These are phyloP conservation scores for Carassius carassius DNA, from an alignment of 2,113 vertebrate species.

Conservation along the genomic window DNA sequence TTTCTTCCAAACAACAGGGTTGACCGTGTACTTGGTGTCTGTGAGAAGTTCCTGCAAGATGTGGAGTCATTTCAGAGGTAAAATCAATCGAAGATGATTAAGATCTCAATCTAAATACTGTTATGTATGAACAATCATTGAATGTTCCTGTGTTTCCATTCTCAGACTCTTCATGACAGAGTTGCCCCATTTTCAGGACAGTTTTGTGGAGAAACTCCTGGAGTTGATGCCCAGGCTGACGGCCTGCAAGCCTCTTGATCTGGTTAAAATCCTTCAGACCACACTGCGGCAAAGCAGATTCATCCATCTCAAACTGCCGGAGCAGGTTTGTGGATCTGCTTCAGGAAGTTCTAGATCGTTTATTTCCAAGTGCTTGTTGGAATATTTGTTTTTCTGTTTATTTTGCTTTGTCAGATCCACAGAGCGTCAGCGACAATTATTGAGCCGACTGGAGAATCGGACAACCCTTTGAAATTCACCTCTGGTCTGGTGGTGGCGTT, in stretches of 20 bases:
- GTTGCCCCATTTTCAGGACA: conserved; percentile 89
- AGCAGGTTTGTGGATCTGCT: conserved; percentile 76
- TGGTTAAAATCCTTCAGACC: conserved; percentile 92
- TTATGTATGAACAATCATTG: background rate
- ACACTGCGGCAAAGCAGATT: conserved; percentile 88
- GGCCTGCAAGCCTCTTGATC: conserved; percentile 86
- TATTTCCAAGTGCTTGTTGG: background rate
- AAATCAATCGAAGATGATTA: background rate
- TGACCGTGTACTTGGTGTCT: conserved; percentile 85
- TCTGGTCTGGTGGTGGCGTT: conserved; percentile 91
- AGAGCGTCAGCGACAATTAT: conserved; percentile 89
- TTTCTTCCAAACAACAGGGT: conserved; percentile 70
- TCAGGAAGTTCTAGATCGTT: background rate
- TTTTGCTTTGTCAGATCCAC: conserved; percentile 79
- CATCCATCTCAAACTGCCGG: conserved; percentile 86
- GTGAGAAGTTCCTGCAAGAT: conserved; percentile 93
- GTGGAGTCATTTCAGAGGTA: conserved; percentile 95
- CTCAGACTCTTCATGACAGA: conserved; percentile 87
- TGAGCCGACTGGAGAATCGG: conserved; percentile 93
- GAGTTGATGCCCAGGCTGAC: conserved; percentile 92
- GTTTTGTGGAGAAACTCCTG: conserved; percentile 91
- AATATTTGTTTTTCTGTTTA: background rate
- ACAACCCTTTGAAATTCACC: conserved; percentile 93
- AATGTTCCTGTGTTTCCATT: background rate
- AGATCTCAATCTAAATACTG: background rate